Conservation (phyloP, 2,113 vertebrate genomes). For the Alethe diademata region DNA sequence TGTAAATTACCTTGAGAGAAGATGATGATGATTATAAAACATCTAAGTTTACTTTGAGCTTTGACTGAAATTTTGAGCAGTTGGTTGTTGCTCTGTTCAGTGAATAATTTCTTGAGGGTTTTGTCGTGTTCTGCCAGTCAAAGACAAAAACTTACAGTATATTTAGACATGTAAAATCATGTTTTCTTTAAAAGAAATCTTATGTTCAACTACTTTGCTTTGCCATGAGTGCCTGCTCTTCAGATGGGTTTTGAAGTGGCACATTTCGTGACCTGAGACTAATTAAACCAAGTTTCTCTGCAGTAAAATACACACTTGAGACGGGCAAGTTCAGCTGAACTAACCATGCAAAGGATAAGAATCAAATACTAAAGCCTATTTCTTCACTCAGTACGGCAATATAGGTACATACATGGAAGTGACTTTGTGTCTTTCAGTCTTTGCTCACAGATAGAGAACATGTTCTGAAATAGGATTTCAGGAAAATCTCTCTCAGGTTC, state of each 20-base stretch:
- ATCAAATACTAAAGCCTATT: neutral
- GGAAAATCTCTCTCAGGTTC: neutral
- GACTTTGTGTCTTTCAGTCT: neutral
- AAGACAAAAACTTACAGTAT: neutral
- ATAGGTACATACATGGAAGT: neutral
- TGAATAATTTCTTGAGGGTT: neutral
- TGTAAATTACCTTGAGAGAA: neutral
- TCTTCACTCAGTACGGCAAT: neutral
- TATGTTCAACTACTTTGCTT: neutral
- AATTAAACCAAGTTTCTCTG: neutral
- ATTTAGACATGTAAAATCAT: neutral
- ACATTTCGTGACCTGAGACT: rapidly evolving
- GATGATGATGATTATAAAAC: neutral
- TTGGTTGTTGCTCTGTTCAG: neutral
- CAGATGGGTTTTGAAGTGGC: neutral
- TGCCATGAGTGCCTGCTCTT: neutral
- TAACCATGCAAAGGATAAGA: neutral
- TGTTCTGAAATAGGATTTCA: neutral
- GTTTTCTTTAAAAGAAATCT: neutral
- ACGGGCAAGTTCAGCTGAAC: neutral
- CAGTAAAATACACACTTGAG: neutral
- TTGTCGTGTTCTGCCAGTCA: neutral
- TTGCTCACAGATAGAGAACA: too few relatives aligned
- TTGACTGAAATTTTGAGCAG: neutral
- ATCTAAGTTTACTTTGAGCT: neutral